phyloP scores from a whole-genome alignment of 2,113 vertebrate genomes.

The Cranoglanis bouderius region DNA sequence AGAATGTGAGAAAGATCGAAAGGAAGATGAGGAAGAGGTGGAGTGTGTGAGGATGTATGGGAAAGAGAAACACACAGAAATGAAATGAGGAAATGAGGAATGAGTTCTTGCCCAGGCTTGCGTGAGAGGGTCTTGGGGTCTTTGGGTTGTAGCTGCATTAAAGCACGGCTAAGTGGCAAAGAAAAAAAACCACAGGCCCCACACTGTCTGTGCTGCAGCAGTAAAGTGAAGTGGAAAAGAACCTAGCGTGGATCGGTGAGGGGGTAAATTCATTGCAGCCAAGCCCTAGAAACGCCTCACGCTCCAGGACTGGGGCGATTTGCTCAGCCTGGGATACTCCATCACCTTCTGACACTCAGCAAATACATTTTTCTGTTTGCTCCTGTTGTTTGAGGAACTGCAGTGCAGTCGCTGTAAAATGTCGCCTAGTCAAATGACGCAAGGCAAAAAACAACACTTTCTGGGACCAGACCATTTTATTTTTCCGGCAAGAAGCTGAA shows the following conservation, averaged over 20 bases:
- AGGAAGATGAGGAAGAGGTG: slow-evolving; percentile 1
- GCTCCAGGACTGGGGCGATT: not conserved
- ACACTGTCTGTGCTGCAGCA: slow-evolving; percentile 58
- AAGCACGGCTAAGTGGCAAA: slow-evolving; percentile 48
- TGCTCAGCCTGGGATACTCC: slow-evolving; percentile 32
- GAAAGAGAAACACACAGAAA: not conserved
- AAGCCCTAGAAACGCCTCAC: not conserved
- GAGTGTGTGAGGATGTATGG: not conserved
- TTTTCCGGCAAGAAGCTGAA: not conserved
- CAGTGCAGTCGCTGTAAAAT: slow-evolving; percentile 32
- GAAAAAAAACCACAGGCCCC: slow-evolving; percentile 73
- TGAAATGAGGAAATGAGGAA: not conserved
- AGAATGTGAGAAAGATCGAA: not conserved
- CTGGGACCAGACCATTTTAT: not conserved
- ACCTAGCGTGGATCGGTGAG: slow-evolving; percentile 42
- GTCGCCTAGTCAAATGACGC: not conserved
- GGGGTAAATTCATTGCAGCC: slow-evolving; percentile 37
- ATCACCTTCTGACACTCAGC: slow-evolving; percentile 39
- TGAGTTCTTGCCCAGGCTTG: not conserved
- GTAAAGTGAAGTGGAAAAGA: slow-evolving; percentile 61
- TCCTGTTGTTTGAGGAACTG: slow-evolving; percentile 30
- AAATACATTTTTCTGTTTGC: slow-evolving; percentile 27
- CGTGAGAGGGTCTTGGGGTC: slow-evolving; percentile 16
- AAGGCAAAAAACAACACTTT: not conserved
- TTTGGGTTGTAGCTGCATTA: slow-evolving; percentile 17